Evolutionary conservation across 2,113 vertebrate genomes (phyloP).

Genomic region (Empidonax traillii): DNA sequence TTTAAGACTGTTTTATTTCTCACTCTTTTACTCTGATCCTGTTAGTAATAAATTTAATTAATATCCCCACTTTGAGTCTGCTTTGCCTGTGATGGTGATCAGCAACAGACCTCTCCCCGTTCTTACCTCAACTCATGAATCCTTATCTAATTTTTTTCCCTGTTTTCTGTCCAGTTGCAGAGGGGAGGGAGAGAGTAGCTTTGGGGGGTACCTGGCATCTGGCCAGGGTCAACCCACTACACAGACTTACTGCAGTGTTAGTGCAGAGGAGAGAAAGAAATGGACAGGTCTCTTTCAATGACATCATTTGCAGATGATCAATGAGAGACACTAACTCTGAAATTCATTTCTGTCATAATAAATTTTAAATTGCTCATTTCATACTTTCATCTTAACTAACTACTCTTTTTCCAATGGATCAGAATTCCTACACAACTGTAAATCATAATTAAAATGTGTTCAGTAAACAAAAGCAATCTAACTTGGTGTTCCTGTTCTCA

Average conservation of each 20-base stretch:
- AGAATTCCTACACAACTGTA: not conserved
- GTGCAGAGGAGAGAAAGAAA: not conserved
- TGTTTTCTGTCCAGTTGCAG: too few species aligned
- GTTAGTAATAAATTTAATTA: too few species aligned
- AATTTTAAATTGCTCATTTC: not conserved
- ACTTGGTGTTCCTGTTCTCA: not conserved
- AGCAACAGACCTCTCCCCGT: too few species aligned
- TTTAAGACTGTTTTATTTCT: too few species aligned
- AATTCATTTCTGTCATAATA: not conserved
- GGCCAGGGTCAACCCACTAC: too few species aligned
- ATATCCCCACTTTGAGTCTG: too few species aligned
- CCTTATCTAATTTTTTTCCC: too few species aligned
- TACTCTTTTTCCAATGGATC: not conserved
- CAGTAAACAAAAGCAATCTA: not conserved
- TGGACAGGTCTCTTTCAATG: not conserved
- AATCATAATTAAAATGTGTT: not conserved
- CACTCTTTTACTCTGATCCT: too few species aligned
- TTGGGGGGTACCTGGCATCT: too few species aligned
- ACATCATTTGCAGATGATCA: not conserved
- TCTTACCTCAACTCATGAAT: too few species aligned
- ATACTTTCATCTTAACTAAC: not conserved
- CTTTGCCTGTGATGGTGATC: too few species aligned
- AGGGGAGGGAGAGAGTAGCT: too few species aligned
- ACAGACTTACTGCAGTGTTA: not conserved
- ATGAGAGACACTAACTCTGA: not conserved